These are phyloP conservation scores for Hybognathus amarus DNA, from an alignment of 2,797 vertebrate species.

Conservation along the genomic window DNA sequence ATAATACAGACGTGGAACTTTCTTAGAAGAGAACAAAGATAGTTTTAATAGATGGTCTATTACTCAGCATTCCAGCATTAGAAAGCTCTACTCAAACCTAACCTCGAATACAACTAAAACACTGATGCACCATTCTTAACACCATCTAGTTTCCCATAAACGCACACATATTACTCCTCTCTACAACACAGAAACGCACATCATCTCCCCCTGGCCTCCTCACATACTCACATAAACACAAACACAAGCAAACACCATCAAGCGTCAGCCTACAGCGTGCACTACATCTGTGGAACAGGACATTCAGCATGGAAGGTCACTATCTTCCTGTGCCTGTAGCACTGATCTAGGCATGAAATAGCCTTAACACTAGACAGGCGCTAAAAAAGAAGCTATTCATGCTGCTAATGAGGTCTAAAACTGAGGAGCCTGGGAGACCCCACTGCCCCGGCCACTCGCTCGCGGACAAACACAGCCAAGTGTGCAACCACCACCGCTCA, in stretches of 20 bases:
- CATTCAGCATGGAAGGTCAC: slow-evolving; percentile 76
- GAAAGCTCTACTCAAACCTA: neutral
- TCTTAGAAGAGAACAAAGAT: neutral
- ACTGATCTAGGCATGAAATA: slow-evolving; percentile 74
- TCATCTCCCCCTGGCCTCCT: neutral
- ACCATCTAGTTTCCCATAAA: neutral
- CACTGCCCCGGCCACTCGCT: slow-evolving; percentile 73
- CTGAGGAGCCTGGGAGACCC: slow-evolving; percentile 65
- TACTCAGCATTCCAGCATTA: neutral
- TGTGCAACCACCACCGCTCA: slow-evolving; percentile 84
- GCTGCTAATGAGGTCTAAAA: slow-evolving; percentile 82
- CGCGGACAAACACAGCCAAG: slow-evolving; percentile 80
- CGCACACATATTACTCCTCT: neutral
- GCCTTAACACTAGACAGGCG: slow-evolving; percentile 74
- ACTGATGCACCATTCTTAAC: neutral
- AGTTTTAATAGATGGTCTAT: neutral
- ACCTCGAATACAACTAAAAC: neutral
- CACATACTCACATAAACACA: slow-evolving; percentile 37
- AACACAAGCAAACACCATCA: slow-evolving; percentile 28
- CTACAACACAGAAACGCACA: slow-evolving; percentile 12
- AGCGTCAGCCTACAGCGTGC: slow-evolving; percentile 42
- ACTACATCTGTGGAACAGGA: slow-evolving; percentile 53
- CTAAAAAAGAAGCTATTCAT: slow-evolving; percentile 69
- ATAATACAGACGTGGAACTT: neutral
- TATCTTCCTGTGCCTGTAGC: slow-evolving; percentile 67